Evolutionary conservation across 2,113 vertebrate species (phyloP), one percentile per base, ranked within the genome.

Genomic region (Arenaria interpres): DNA sequence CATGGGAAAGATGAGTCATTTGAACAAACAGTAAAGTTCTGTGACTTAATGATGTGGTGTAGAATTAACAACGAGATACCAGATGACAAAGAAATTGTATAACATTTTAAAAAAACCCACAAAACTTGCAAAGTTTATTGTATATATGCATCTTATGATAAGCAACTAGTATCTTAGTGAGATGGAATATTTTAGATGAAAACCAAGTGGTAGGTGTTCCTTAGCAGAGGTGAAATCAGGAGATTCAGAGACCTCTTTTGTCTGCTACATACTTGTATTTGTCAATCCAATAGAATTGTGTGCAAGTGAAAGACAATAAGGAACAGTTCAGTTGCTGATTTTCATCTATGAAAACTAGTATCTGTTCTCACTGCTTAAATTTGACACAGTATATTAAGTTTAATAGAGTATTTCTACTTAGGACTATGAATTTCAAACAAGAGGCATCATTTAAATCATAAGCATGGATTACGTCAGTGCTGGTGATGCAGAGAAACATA

Each of bases 1-100:
- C 67, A 3, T 84, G 93, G 90, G 85, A 93, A 96, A 78, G 67
- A 95, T 97, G 96, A 96, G 79, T 96, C 90, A 95, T 88, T 68
- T 80, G 90, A 94, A 60, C 75, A 80, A 85, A 93, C 77, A 91
- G 62, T 88, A 35, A 90, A 94, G 68, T 85, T 94, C 50, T 80
- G 63, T 95, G 95, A n/a, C 63, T 94, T 95, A 87, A 62, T 87
- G 78, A 57, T 73, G 39, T 20, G 46, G 45, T 79, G 41, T 85
- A 88, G 85, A 88, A 93, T 88, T 93, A 92, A 81, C 60, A 91
- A 76, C 67, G 75, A 91, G 51, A 9, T 92, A 88, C 7, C 72
- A 77, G 72, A 84, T 90, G 75, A 88, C 72, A 78, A 86, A 51
- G 72, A 90, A 90, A 71, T 80, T 81, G 45, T 93, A 18, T 83